A percentile compares a stretch with the other conserved stretches of the same genome.
These are phyloP conservation scores for Gryon sp. DNA, from an alignment of 1,140 invertebrate genomes.

Conservation along the genomic window DNA sequence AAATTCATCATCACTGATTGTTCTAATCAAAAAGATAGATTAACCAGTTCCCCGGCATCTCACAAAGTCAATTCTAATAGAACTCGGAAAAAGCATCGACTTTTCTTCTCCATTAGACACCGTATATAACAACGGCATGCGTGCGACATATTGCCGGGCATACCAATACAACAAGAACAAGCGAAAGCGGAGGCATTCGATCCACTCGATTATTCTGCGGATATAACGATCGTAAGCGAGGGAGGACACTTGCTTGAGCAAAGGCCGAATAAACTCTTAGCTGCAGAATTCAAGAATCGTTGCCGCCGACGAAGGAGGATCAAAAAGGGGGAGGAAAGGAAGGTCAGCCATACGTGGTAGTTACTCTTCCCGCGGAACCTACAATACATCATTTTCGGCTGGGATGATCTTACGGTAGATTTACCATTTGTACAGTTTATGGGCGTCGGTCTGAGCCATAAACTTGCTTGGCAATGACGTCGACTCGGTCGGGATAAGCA, in stretches of 20 bases:
- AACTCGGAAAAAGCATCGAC: slow-evolving; percentile 25
- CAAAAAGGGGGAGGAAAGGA: slow-evolving; percentile 33
- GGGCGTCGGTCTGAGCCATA: slow-evolving; percentile 78
- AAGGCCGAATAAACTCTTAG: slow-evolving; percentile 36
- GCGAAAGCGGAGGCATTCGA: slow-evolving; percentile 38
- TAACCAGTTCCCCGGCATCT: background rate
- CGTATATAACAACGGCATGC: slow-evolving; percentile 46
- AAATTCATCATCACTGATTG: background rate
- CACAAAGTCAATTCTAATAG: slow-evolving; percentile 24
- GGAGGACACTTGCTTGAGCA: slow-evolving; percentile 36
- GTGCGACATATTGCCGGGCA: slow-evolving; percentile 51
- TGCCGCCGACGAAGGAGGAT: slow-evolving; percentile 21
- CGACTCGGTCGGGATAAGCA: slow-evolving; percentile 69
- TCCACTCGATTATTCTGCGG: slow-evolving; percentile 49
- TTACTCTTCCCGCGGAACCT: slow-evolving; percentile 68
- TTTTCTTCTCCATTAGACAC: slow-evolving; percentile 35
- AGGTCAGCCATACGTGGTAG: slow-evolving; percentile 65
- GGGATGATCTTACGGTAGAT: slow-evolving; percentile 80
- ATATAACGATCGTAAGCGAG: slow-evolving; percentile 35
- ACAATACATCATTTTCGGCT: slow-evolving; percentile 80
- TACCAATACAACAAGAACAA: slow-evolving; percentile 32
- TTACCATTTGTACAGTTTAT: slow-evolving; percentile 80
- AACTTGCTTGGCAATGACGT: slow-evolving; percentile 80
- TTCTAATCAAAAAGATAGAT: background rate
- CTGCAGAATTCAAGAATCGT: slow-evolving; percentile 47